Percentiles rank a stretch among this genome's conserved stretches.
phyloP scores from a whole-genome alignment of 2,113 vertebrate species.

The Leptobrachium leishanense region DNA sequence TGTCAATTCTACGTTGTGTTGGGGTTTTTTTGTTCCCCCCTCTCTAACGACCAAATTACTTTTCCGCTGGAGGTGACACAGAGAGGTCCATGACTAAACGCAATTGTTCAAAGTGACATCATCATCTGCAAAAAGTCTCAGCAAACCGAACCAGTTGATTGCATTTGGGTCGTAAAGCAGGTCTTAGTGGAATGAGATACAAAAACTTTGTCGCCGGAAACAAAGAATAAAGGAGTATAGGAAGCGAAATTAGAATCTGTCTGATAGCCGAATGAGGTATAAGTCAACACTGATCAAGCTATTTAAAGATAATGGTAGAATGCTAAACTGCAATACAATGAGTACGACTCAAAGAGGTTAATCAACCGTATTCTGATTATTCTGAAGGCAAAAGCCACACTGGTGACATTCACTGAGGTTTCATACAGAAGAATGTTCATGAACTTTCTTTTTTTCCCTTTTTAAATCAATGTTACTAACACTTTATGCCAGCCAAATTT shows the following conservation, averaged over 20 bases:
- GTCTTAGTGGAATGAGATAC: not conserved
- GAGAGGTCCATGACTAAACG: not conserved
- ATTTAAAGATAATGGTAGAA: not conserved
- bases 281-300: not conserved
- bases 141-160: not conserved
- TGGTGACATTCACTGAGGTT: too few relatives aligned
- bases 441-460: too few relatives aligned
- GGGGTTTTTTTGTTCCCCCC: not conserved
- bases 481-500: too few relatives aligned
- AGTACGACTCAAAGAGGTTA: constrained; percentile 4
- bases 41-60: not conserved
- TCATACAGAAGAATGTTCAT: too few relatives aligned
- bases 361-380: not conserved
- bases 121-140: not conserved
- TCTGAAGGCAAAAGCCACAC: not conserved
- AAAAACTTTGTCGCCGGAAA: not conserved
- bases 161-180: not conserved
- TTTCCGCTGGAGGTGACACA: not conserved
- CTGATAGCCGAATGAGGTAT: not conserved
- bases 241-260: not conserved
- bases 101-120: constrained; percentile 12
- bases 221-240: not conserved
- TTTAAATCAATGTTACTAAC: too few relatives aligned
- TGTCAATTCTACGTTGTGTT: constrained; percentile 13
- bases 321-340: not conserved